A percentile compares a stretch with the other conserved stretches of the same genome.
Conservation (phyloP, 2,113 vertebrate species). For the Campylomormyrus tamandua region DNA sequence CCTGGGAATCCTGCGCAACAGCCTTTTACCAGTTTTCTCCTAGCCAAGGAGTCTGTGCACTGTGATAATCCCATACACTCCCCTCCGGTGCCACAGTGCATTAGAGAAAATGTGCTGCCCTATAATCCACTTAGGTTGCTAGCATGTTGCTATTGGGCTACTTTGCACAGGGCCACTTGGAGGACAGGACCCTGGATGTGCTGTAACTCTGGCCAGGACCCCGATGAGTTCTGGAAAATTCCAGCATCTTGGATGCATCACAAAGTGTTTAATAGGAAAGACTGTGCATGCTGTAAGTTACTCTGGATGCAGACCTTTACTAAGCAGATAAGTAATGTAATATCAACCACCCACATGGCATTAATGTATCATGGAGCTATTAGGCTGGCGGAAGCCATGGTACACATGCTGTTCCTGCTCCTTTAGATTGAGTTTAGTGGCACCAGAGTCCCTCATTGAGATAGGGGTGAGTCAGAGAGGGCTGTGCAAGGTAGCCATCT, state of each 20-base stretch:
- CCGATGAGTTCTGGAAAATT: not conserved
- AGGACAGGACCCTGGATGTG: not conserved
- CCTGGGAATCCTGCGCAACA: not conserved
- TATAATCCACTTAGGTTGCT: not conserved
- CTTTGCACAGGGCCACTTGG: not conserved
- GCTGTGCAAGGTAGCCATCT: not conserved
- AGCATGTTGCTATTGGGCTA: not conserved
- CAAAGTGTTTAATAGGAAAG: not conserved
- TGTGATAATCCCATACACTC: not conserved
- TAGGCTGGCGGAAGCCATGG: not conserved
- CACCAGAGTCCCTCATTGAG: not conserved
- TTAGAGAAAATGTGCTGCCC: not conserved
- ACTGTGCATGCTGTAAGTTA: not conserved
- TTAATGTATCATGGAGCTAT: not conserved
- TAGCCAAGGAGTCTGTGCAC: not conserved
- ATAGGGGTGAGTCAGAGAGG: not conserved
- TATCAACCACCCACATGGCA: not conserved
- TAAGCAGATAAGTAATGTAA: conserved; percentile 4
- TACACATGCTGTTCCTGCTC: not conserved
- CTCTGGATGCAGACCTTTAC: not conserved
- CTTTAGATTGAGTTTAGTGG: not conserved
- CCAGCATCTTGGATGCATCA: not conserved
- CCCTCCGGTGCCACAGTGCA: not conserved
- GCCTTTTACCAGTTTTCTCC: not conserved
- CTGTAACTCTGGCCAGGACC: not conserved